Conservation (phyloP, 2,113 vertebrate genomes). For the Gnathonemus echidnorhynchus region DNA sequence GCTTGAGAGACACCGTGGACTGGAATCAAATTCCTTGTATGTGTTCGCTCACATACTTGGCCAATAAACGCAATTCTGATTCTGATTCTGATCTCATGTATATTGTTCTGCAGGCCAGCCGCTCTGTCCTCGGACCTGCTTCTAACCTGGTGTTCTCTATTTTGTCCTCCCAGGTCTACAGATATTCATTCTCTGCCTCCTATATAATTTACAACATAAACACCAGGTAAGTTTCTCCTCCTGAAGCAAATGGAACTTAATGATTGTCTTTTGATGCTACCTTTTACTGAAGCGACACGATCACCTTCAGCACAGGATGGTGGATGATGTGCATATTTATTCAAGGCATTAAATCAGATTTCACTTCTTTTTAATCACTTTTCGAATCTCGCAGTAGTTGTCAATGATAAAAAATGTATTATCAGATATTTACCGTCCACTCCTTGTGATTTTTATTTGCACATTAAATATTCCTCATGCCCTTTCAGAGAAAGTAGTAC, state of each 20-base stretch:
- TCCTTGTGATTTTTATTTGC: neutral
- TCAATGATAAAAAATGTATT: neutral
- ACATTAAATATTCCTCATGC: neutral
- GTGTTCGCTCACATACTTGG: no score
- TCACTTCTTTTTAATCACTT: neutral
- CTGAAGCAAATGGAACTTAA: neutral
- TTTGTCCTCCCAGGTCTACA: neutral
- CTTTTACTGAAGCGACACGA: neutral
- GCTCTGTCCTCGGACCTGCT: neutral
- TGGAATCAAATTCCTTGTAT: no score
- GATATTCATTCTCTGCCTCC: neutral
- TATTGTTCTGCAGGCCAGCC: neutral
- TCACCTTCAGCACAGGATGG: neutral
- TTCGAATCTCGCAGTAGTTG: neutral
- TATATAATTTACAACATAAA: slow-evolving; percentile 15
- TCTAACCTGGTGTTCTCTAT: neutral
- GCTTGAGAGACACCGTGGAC: no score
- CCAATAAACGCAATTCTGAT: no score
- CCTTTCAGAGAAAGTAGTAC: neutral
- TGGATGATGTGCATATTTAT: neutral
- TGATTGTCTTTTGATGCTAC: neutral
- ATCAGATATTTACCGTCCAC: neutral
- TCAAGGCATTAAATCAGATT: neutral
- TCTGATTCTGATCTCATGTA: neutral
- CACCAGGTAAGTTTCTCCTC: neutral